Evolutionary conservation across 2,113 vertebrate species (phyloP).

Genomic region (Psephotus haematonotus): DNA sequence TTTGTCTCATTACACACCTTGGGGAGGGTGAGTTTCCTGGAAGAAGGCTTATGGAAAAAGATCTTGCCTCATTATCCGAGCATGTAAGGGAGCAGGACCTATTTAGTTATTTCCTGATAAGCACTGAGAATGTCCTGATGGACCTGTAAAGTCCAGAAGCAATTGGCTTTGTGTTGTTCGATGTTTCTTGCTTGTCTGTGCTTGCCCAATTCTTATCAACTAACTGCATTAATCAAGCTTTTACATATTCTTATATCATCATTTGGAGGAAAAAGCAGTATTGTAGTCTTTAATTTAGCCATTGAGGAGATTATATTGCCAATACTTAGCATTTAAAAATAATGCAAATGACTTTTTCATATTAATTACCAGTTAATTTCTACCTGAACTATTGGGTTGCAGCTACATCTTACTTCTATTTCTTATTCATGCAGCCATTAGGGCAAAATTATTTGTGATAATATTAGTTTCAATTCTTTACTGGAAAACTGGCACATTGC

Average conservation of each 20-base stretch:
- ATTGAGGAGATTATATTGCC: neutral
- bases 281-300: neutral
- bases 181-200: neutral
- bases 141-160: neutral
- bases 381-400: neutral
- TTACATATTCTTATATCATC: neutral
- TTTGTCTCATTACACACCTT: slow-evolving; percentile 3
- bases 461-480: neutral
- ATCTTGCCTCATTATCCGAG: neutral
- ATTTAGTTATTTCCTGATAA: slow-evolving; percentile 9
- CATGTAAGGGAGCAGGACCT: neutral
- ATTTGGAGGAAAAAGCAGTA: neutral
- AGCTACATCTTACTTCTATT: neutral
- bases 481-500: neutral
- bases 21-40: neutral
- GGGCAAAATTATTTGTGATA: neutral
- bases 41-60: neutral
- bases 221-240: neutral
- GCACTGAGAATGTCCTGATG: neutral
- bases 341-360: neutral
- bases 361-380: neutral
- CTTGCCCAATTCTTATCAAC: slow-evolving; percentile 13
- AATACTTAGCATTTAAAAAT: neutral
- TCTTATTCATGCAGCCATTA: neutral
- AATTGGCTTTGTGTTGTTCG: neutral